phyloP scores from a whole-genome alignment of 1,140 invertebrate species.

The Bilobella aurantiaca region DNA sequence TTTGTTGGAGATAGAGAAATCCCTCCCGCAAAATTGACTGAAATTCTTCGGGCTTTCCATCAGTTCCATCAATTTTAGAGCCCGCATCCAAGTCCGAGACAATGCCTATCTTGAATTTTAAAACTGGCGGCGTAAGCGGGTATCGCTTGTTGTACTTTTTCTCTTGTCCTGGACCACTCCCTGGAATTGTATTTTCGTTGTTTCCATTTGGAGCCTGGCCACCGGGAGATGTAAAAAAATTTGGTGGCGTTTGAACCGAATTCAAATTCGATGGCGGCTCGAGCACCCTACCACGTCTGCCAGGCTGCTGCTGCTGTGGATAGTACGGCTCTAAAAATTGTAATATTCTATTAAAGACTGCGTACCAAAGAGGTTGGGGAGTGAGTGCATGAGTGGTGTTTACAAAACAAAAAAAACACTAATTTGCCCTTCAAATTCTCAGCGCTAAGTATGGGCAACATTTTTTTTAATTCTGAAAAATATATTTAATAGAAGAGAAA shows the following conservation, averaged over 20 bases:
- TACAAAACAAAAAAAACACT: too few species aligned
- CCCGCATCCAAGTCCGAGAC: slow-evolving; percentile 82
- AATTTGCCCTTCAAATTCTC: too few species aligned
- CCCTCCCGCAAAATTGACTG: slow-evolving; percentile 71
- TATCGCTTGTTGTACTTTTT: slow-evolving; percentile 13
- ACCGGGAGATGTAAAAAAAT: not conserved
- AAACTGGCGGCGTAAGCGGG: slow-evolving; percentile 16
- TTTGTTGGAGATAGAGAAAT: slow-evolving; percentile 40
- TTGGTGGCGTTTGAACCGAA: not conserved
- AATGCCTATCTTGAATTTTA: slow-evolving; percentile 68
- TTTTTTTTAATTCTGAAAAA: too few species aligned
- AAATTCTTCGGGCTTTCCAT: slow-evolving; percentile 47
- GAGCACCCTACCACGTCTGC: not conserved
- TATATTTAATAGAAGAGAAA: too few species aligned
- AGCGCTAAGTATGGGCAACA: too few species aligned
- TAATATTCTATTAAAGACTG: too few species aligned
- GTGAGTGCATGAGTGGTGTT: too few species aligned
- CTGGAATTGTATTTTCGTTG: not conserved
- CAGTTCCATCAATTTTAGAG: slow-evolving; percentile 56
- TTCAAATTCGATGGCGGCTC: not conserved
- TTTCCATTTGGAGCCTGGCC: not conserved
- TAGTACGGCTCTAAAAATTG: too few species aligned
- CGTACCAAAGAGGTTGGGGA: too few species aligned
- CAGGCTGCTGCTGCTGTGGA: not conserved
- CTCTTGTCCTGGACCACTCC: not conserved